These are phyloP conservation scores for Drosophila tani DNA, from an alignment of 1,140 invertebrate genomes.

Conservation along the genomic window DNA sequence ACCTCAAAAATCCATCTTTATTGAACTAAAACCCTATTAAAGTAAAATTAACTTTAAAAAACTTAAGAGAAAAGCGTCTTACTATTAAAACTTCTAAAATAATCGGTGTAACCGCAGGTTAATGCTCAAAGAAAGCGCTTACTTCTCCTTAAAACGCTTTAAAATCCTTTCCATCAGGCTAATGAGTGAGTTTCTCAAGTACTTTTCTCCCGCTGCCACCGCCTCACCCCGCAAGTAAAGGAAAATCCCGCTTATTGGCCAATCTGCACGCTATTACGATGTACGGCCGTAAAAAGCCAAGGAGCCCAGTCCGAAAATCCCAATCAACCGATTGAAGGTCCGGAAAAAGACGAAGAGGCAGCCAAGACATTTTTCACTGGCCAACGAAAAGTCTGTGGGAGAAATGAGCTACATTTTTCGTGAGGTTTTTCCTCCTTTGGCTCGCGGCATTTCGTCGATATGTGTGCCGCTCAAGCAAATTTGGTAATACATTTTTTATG, in stretches of 20 bases:
- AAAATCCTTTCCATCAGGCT: conserved; percentile 24
- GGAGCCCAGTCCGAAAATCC: conserved; percentile 30
- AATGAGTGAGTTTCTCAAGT: conserved; percentile 31
- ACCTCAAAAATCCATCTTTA: not conserved
- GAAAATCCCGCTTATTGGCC: conserved; percentile 38
- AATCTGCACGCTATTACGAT: conserved; percentile 65
- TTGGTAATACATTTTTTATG: conserved; percentile 78
- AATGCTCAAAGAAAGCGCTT: not conserved
- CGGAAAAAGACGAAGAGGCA: conserved; percentile 3
- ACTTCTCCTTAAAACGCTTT: not conserved
- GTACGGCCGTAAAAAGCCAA: conserved; percentile 54
- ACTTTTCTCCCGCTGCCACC: not conserved
- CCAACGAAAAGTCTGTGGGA: conserved; percentile 2
- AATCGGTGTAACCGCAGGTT: not conserved
- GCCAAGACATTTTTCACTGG: conserved; percentile 41
- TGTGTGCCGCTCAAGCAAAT: conserved; percentile 45
- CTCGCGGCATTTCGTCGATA: conserved; percentile 41
- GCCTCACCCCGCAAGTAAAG: not conserved
- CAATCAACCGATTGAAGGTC: conserved; percentile 58
- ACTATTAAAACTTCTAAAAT: too few relatives aligned
- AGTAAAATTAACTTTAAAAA: not conserved
- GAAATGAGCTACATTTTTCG: conserved; percentile 49
- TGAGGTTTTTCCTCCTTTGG: conserved; percentile 30
- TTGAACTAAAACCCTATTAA: not conserved
- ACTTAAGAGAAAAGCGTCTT: not conserved